These are phyloP conservation scores for Sus scrofa DNA, from an alignment of 2,113 vertebrate species.

Conservation along the genomic window DNA sequence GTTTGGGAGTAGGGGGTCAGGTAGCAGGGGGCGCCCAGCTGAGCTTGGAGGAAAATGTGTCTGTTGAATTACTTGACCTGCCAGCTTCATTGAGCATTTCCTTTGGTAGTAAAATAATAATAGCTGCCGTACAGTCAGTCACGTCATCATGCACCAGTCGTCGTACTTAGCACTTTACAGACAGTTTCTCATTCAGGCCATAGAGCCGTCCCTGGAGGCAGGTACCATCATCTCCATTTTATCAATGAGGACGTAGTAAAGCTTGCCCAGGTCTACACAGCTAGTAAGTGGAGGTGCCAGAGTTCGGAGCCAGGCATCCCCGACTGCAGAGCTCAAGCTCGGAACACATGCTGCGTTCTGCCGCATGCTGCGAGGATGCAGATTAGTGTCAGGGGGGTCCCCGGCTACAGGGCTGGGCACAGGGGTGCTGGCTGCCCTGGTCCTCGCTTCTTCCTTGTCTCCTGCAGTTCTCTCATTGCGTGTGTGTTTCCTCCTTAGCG, in stretches of 20 bases:
- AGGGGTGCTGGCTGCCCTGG: background rate
- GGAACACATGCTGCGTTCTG: background rate
- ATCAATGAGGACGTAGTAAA: background rate
- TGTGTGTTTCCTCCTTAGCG: background rate
- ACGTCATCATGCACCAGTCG: background rate
- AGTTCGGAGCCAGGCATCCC: background rate
- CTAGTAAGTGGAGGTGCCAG: background rate
- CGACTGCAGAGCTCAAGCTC: background rate
- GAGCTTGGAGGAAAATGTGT: background rate
- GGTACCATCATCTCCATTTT: background rate
- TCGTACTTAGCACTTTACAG: background rate
- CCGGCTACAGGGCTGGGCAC: background rate
- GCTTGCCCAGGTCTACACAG: slow-evolving; percentile 11
- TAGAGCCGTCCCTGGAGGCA: background rate
- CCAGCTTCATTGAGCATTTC: background rate
- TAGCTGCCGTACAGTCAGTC: background rate
- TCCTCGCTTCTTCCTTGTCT: background rate
- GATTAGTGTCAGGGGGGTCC: background rate
- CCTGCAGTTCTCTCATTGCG: background rate
- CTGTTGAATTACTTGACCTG: background rate
- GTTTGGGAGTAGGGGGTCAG: background rate
- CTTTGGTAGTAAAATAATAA: background rate
- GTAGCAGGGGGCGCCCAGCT: background rate
- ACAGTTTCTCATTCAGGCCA: background rate
- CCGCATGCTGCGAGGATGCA: background rate